Evolutionary conservation across 2,797 vertebrate species (phyloP), one percentile per base, ranked within the genome.

Genomic region (Lepidocolaptes lacrymiger): DNA sequence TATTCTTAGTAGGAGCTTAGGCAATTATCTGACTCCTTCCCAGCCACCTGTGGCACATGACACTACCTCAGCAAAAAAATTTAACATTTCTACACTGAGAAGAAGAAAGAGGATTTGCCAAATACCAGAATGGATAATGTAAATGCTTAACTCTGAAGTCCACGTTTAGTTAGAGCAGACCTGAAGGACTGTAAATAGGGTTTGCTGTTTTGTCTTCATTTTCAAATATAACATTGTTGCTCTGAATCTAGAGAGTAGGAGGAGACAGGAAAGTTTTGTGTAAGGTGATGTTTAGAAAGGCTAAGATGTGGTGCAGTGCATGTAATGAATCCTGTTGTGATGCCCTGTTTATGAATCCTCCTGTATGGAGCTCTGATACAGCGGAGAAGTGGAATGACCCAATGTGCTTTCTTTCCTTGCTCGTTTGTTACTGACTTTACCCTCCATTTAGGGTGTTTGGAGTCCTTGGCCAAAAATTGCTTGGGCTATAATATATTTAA

Each of bases 1-100:
- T 26, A 21, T 88, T 97, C 90, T 95, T 79, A 93, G 52, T 49
- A 76, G 86, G 68, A 84, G 9, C 2, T 44, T 73, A 80, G 48
- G 79, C 85, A 94, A 95, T 93, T 68, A 87, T 83, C 48, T 69
- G 78, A 91, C 66, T 96, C 37, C 22, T 95, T 94, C 52, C 17
- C 63, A 56, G 55, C 18, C 59, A 89, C 54, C 90, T 95, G 69
- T 88, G 87, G 64, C 58, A 54, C 15, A 22, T 28, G 62, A 71
- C 36, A 39, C 26, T 71, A 74, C n/a, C 48, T 75, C 56, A 76
- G 55, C 17, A 71, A 79, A 95, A 94, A 95, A 94, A 83, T 77
- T 61, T 55, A 89, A 14, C 21, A 15, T 84, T 89, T 91, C 69
- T 63, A 66, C 20, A 24, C 12, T 46, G 66, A 55, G 16, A 5